These are phyloP conservation scores for Diarsia mendica DNA, from an alignment of 2,888 invertebrate species.

Conservation along the genomic window DNA sequence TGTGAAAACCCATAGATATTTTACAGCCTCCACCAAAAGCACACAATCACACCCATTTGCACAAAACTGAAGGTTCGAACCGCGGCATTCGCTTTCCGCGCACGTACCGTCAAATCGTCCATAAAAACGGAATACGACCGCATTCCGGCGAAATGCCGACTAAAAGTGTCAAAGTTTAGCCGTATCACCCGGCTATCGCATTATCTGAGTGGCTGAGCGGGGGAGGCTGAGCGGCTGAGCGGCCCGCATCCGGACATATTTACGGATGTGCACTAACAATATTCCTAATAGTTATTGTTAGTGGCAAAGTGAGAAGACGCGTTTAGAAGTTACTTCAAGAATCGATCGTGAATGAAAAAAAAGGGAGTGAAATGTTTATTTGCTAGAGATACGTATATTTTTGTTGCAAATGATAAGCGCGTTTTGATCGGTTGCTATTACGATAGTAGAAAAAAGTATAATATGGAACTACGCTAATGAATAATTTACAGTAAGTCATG, in stretches of 20 bases:
- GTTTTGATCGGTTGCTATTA: background rate
- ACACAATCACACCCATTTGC: conserved; percentile 30
- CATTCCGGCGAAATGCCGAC: conserved; percentile 55
- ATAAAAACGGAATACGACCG: conserved; percentile 64
- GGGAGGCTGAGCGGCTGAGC: background rate
- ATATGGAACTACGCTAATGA: background rate
- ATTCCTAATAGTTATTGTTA: conserved; percentile 66
- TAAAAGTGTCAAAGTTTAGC: conserved; percentile 64
- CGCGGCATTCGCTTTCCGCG: conserved; percentile 45
- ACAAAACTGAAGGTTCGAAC: conserved; percentile 36
- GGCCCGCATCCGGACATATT: conserved; percentile 59
- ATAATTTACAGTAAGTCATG: background rate
- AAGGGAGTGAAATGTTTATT: background rate
- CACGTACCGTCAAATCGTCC: conserved; percentile 61
- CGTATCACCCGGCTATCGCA: conserved; percentile 62
- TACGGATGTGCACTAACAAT: conserved; percentile 64
- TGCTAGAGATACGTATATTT: background rate
- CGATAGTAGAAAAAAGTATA: background rate
- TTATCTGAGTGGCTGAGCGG: conserved; percentile 55
- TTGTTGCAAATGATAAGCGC: background rate
- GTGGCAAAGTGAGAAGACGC: conserved; percentile 14
- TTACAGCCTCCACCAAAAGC: conserved; percentile 3
- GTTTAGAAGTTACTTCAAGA: conserved; percentile 31
- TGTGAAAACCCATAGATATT: background rate
- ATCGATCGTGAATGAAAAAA: background rate